Evolutionary conservation across 2,113 vertebrate genomes (phyloP), one percentile per base, ranked within the genome.

Genomic region (Sterrhoptilus dennistouni): DNA sequence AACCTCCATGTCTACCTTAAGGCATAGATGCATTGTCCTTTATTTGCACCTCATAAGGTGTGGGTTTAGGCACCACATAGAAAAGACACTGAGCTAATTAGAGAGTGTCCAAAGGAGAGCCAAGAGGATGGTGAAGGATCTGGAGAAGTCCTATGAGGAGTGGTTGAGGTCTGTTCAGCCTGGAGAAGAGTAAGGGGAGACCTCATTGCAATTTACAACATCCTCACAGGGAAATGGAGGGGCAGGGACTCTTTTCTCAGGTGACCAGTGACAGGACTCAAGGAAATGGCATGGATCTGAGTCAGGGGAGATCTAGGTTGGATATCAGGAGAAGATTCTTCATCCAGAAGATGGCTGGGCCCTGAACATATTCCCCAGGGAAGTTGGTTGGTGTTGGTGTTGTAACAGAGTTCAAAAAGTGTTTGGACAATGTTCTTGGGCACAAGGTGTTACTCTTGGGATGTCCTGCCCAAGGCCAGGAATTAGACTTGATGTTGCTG

Each of bases 401-500:
- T 50, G 24, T 50, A 50, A 50, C 14, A 59, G 45, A 52, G 5
- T 21, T 76, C 35, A 35, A 56, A 15, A 49, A 52, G 33, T 12
- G 4, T 50, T 68, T 76, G 36, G 44, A 24, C 13, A 76, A 25
- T 23, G 5, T 14, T 57, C 24, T 42, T 35, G 35, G 24, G 24
- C 12, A 57, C 20, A 15, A 11, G 24, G 15, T 9, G 10, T n/a
- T 42, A 42, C 35, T 29, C 25, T n/a, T 29, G 35, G 20, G 35
- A 19, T 66, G 20, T 11, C 10, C 7, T 20, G 20, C 5, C 20
- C 6, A n/a, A 24, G 20, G 10, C 25, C 8, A 17, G 13, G 31
- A 44, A 16, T 2, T 59, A 31, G 11, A 36, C 18, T 68, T 2
- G 2, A 33, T 3, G 4, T 11, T 50, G 13, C 6, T 12, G 25